A percentile compares a stretch with the other conserved stretches of the same genome.
Conservation (phyloP, 2,888 invertebrate genomes). For the Antitype chi region DNA sequence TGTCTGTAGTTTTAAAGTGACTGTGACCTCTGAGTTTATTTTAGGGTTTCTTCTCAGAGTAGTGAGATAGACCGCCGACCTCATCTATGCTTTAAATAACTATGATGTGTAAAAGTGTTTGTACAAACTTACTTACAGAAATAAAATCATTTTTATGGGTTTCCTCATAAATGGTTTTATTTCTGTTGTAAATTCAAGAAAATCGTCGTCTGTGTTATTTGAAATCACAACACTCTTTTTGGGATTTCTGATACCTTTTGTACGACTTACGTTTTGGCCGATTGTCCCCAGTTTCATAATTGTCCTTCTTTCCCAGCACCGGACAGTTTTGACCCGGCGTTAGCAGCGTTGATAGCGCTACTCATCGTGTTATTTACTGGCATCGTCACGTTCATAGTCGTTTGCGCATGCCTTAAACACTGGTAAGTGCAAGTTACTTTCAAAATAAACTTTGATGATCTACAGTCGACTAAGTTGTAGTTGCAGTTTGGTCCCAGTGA, state of each 20-base stretch:
- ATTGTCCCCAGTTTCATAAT: no score
- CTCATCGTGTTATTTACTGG: slow-evolving; percentile 96
- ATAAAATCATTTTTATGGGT: no score
- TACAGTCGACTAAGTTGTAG: background rate
- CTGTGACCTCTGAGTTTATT: no score
- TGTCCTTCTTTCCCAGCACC: slow-evolving; percentile 70
- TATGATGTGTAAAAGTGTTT: no score
- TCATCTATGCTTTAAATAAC: no score
- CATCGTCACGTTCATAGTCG: slow-evolving; percentile 95
- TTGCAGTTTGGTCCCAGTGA: no score
- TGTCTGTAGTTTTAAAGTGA: no score
- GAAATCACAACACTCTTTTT: background rate
- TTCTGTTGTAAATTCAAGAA: background rate
- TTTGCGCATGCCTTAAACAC: slow-evolving; percentile 96
- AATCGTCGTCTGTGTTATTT: background rate
- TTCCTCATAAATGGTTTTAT: no score
- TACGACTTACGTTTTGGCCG: background rate
- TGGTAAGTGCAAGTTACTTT: slow-evolving; percentile 89
- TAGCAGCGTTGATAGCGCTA: slow-evolving; percentile 96
- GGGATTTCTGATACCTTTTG: background rate
- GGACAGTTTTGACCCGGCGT: slow-evolving; percentile 96
- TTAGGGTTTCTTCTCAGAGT: no score
- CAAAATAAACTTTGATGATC: background rate
- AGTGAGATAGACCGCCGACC: no score
- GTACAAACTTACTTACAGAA: no score